Conservation (phyloP, 2,888 invertebrate genomes). For the Scelioninae gen. 2 region DNA sequence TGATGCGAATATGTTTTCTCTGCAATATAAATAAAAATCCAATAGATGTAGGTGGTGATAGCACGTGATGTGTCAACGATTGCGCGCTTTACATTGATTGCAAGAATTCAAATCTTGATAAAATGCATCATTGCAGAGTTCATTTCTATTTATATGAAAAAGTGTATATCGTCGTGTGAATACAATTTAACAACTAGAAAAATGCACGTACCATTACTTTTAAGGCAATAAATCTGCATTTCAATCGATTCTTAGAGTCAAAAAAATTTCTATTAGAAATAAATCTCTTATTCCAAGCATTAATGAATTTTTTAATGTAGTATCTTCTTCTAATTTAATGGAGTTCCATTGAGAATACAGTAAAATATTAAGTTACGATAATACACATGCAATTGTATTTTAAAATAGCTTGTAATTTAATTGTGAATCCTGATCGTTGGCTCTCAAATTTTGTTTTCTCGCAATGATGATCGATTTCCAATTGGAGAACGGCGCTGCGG, state of each 20-base stretch:
- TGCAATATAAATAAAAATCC: slow-evolving; percentile 16
- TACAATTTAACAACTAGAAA: slow-evolving; percentile 32
- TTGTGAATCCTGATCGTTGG: slow-evolving; percentile 20
- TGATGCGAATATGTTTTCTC: slow-evolving; percentile 8
- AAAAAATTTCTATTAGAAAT: slow-evolving; percentile 24
- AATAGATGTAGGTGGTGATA: slow-evolving; percentile 55
- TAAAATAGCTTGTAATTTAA: no score
- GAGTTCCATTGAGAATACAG: slow-evolving; percentile 12
- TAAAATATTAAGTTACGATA: background rate
- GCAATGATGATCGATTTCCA: slow-evolving; percentile 47
- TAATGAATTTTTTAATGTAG: slow-evolving; percentile 15
- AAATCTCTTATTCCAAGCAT: slow-evolving; percentile 24
- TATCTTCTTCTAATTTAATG: slow-evolving; percentile 3
- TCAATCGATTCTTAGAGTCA: slow-evolving; percentile 31
- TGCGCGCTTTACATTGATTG: slow-evolving; percentile 54
- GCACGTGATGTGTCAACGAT: slow-evolving; percentile 54
- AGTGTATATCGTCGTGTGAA: slow-evolving; percentile 26
- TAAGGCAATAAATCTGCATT: slow-evolving; percentile 45
- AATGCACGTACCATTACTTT: slow-evolving; percentile 39
- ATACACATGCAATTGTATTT: background rate
- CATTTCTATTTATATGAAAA: slow-evolving; percentile 59
- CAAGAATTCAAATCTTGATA: slow-evolving; percentile 59
- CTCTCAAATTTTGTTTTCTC: slow-evolving; percentile 28
- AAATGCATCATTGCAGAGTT: slow-evolving; percentile 53
- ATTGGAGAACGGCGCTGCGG: slow-evolving; percentile 27